Evolutionary conservation across 2,888 invertebrate genomes (phyloP), one percentile per base, ranked within the genome.

Genomic region (Nycteola revayana): DNA sequence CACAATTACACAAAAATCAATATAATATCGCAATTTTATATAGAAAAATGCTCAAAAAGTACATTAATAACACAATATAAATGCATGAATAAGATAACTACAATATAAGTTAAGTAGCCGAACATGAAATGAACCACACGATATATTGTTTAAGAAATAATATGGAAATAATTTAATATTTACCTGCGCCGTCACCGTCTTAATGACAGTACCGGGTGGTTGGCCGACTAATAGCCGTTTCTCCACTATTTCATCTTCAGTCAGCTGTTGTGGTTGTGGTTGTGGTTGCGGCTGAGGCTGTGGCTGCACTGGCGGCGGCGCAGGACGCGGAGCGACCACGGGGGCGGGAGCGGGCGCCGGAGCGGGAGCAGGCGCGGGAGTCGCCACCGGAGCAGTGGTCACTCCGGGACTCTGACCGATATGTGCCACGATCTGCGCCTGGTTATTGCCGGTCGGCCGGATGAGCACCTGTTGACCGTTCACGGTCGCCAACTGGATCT

Each of bases 401-500:
- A 67, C 38, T 8, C 64, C 38, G 25, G 90, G 86, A 60, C 90
- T 90, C 50, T 91, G 90, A 8, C 91, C 93, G 28, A 94, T 90
- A 61, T 94, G 93, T 1, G 93, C 94, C 9, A 95, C 94, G 34
- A 95, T 93, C 75, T 94, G 94, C 5, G 93, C 93, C 64, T 94
- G 94, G 67, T 93, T 93, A 70, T 94, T 94, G 30, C 94, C 94
- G 6, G 95, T 92, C 0, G 94, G 93, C 26, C 95, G 90, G 40
- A 96, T 94, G 25, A 96, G 89, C 14, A 96, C 95, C 75, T 96
- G 96, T 65, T 96, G 96, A 0, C 96, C 96, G 69, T 94, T 94
- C 11, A 96, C 93, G 0, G 94, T 95, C 0, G 95, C 95, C 35
- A 96, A 89, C 70, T 95, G 95, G 5, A 95, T 92, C 74, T 95